Evolutionary conservation across 2,797 vertebrate species (phyloP).

Genomic region (Epinephelus awoara): DNA sequence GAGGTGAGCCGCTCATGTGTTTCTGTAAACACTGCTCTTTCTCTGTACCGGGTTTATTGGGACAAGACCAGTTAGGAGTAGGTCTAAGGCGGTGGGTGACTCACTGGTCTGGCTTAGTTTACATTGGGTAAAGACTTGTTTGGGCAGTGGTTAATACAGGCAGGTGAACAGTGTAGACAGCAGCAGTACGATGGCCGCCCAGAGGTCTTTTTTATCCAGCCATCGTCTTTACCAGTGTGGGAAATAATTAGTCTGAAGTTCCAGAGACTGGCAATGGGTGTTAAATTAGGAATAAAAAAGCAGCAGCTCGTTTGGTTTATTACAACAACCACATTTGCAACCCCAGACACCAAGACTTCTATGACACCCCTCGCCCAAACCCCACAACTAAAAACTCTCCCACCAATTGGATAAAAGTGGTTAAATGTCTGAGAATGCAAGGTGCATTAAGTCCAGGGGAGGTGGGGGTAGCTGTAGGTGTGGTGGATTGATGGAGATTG

Average conservation of each 20-base stretch:
- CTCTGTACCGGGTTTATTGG: constrained; percentile 79
- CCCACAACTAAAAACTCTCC: constrained; percentile 44
- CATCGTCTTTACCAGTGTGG: constrained; percentile 19
- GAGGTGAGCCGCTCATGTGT: constrained; percentile 82
- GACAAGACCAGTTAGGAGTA: constrained; percentile 72
- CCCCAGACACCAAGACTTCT: constrained; percentile 53
- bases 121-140: constrained; percentile 81
- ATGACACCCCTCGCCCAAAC: constrained; percentile 42
- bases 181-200: constrained; percentile 20
- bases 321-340: constrained; percentile 50
- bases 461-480: constrained; percentile 48
- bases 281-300: constrained; percentile 62
- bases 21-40: constrained; percentile 76
- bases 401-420: constrained; percentile 33
- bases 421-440: constrained; percentile 50
- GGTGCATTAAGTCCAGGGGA: constrained; percentile 33
- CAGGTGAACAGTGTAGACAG: constrained; percentile 53
- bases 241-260: constrained; percentile 55
- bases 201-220: constrained; percentile 26
- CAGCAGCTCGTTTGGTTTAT: constrained; percentile 66
- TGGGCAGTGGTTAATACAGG: constrained; percentile 69
- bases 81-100: constrained; percentile 77
- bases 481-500: constrained; percentile 94
- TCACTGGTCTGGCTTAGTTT: constrained; percentile 70
- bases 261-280: constrained; percentile 34